A percentile compares a stretch with the other conserved stretches of the same genome.
These are phyloP conservation scores for Nematopogon swammerdamellus DNA, from an alignment of 2,888 invertebrate genomes.

Conservation along the genomic window DNA sequence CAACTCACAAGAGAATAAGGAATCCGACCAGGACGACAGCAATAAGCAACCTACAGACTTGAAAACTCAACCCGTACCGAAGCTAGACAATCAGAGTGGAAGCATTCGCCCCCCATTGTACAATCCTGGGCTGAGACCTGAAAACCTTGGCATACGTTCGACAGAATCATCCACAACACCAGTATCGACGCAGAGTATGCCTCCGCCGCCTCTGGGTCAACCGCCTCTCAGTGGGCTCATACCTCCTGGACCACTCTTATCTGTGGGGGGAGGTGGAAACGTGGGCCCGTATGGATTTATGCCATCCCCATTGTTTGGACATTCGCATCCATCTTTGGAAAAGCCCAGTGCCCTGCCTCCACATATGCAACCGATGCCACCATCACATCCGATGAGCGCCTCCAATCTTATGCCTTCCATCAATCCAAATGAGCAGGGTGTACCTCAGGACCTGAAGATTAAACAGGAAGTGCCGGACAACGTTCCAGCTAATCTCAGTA, in stretches of 20 bases:
- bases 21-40: conserved; percentile 39
- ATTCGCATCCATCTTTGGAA: conserved; percentile 27
- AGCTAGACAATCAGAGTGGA: conserved; percentile 27
- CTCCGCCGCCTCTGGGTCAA: conserved; percentile 47
- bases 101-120: conserved; percentile 32
- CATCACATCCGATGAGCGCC: conserved; percentile 31
- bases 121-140: conserved; percentile 36
- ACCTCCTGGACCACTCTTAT: conserved; percentile 58
- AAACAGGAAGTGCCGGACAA: conserved; percentile 54
- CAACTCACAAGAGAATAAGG: conserved; percentile 42
- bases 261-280: conserved; percentile 55
- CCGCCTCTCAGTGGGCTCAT: conserved; percentile 54
- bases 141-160: conserved; percentile 37
- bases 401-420: conserved; percentile 28
- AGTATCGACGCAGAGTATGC: conserved; percentile 38
- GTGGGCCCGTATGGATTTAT: conserved; percentile 62
- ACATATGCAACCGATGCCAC: conserved; percentile 37
- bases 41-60: conserved; percentile 38
- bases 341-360: conserved; percentile 39
- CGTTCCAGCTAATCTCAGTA: conserved; percentile 47
- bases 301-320: conserved; percentile 45
- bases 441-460: conserved; percentile 52
- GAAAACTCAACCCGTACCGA: conserved; percentile 36
- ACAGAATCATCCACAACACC: conserved; percentile 31
- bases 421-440: conserved; percentile 38